Evolutionary conservation across 2,888 invertebrate species (phyloP).

Genomic region (Isotomurus palustris): DNA sequence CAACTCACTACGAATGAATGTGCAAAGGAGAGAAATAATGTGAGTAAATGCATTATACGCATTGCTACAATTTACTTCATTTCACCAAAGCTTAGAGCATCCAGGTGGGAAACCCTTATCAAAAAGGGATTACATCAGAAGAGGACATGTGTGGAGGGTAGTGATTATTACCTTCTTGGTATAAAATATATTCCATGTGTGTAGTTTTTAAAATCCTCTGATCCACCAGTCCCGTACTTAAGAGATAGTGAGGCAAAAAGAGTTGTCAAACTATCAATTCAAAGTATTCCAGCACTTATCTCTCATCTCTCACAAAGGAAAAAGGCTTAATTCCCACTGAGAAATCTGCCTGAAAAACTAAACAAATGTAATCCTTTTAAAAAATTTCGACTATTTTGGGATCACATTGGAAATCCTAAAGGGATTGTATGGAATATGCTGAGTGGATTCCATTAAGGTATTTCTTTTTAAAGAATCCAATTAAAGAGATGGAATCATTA

Average conservation of each 20-base stretch:
- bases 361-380: conserved; percentile 13
- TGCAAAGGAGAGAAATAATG: neutral
- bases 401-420: too few relatives aligned
- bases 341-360: conserved; percentile 1
- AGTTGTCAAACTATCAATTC: too few relatives aligned
- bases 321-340: conserved; percentile 1
- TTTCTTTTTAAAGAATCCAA: neutral
- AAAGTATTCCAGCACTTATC: conserved; percentile 11
- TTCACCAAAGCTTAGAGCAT: neutral
- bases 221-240: too few relatives aligned
- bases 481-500: too few relatives aligned
- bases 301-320: neutral
- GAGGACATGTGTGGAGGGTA: neutral
- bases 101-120: neutral
- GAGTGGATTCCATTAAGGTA: neutral
- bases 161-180: too few relatives aligned
- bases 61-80: too few relatives aligned
- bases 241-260: too few relatives aligned
- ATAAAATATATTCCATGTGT: too few relatives aligned
- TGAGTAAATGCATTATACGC: neutral
- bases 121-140: conserved; percentile 1
- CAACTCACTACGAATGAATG: neutral
- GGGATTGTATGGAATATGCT: too few relatives aligned
- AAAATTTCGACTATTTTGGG: conserved; percentile 11
- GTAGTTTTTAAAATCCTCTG: too few relatives aligned